Percentiles rank a stretch among this genome's conserved stretches.
Conservation (phyloP, 2,888 invertebrate genomes). For the Onchidella celtica region DNA sequence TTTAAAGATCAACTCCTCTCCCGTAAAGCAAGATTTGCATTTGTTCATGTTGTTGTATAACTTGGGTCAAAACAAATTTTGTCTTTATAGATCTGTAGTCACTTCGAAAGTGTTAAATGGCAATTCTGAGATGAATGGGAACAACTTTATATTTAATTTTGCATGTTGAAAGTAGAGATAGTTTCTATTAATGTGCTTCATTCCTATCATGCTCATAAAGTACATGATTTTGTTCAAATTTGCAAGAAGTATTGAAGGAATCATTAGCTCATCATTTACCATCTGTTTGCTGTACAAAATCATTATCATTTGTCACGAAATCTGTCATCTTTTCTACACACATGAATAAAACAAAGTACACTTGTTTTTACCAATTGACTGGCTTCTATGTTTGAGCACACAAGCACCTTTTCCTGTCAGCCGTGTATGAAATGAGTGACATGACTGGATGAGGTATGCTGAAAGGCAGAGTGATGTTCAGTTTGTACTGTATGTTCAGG, state of each 20-base stretch:
- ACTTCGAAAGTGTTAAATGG: not conserved
- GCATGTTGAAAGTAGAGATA: constrained; percentile 18
- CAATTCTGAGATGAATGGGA: constrained; percentile 8
- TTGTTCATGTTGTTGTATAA: not conserved
- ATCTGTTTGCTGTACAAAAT: not conserved
- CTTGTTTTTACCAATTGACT: constrained; percentile 30
- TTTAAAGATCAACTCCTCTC: too few relatives aligned
- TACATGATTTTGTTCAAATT: not conserved
- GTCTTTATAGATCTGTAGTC: not conserved
- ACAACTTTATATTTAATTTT: not conserved
- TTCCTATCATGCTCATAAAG: constrained; percentile 39
- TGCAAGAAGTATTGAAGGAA: constrained; percentile 41
- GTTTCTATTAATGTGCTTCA: constrained; percentile 40
- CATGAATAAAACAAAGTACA: constrained; percentile 38
- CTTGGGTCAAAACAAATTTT: not conserved
- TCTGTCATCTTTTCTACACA: constrained; percentile 32
- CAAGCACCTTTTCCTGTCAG: not conserved
- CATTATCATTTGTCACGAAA: constrained; percentile 3
- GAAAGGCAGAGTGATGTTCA: too few relatives aligned
- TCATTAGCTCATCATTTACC: not conserved
- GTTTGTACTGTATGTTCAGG: too few relatives aligned
- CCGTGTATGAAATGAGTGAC: too few relatives aligned
- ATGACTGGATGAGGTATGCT: too few relatives aligned
- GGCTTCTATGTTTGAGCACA: constrained; percentile 46
- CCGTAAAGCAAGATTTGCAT: not conserved